Evolutionary conservation across 1,140 invertebrate species (phyloP).

Genomic region (Psilanteris sp.): DNA sequence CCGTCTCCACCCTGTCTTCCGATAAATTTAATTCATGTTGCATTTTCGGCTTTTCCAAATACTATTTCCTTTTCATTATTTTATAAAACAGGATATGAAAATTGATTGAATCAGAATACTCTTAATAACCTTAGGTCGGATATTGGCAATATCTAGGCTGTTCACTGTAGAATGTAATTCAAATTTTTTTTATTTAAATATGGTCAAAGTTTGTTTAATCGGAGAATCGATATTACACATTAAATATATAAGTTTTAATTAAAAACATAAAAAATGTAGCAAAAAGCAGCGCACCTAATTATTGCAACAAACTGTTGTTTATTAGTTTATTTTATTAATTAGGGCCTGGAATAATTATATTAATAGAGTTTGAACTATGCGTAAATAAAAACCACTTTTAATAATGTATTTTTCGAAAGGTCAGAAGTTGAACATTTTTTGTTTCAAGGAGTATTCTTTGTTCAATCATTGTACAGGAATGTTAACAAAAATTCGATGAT

Average conservation of each 20-base stretch:
- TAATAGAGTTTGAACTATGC: slow-evolving; percentile 12
- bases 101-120: slow-evolving; percentile 52
- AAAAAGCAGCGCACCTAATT: too few relatives aligned
- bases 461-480: neutral
- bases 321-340: too few relatives aligned
- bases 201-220: too few relatives aligned
- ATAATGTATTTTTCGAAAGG: slow-evolving; percentile 28
- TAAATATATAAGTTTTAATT: too few relatives aligned
- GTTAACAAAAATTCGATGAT: slow-evolving; percentile 24
- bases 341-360: too few relatives aligned
- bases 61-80: slow-evolving; percentile 45
- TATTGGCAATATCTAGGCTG: slow-evolving; percentile 52
- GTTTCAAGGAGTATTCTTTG: neutral
- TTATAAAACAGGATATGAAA: slow-evolving; percentile 49
- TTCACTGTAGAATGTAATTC: slow-evolving; percentile 19
- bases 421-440: slow-evolving; percentile 34
- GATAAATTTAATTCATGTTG: neutral
- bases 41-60: slow-evolving; percentile 10
- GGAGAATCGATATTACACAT: too few relatives aligned
- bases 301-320: too few relatives aligned
- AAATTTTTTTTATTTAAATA: too few relatives aligned
- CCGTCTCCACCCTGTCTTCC: too few relatives aligned
- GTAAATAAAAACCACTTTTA: slow-evolving; percentile 26
- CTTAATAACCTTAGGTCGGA: slow-evolving; percentile 42
- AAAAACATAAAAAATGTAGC: too few relatives aligned